Evolutionary conservation across 2,797 vertebrate genomes (phyloP).

Genomic region (Oceanodroma leucorhoa): DNA sequence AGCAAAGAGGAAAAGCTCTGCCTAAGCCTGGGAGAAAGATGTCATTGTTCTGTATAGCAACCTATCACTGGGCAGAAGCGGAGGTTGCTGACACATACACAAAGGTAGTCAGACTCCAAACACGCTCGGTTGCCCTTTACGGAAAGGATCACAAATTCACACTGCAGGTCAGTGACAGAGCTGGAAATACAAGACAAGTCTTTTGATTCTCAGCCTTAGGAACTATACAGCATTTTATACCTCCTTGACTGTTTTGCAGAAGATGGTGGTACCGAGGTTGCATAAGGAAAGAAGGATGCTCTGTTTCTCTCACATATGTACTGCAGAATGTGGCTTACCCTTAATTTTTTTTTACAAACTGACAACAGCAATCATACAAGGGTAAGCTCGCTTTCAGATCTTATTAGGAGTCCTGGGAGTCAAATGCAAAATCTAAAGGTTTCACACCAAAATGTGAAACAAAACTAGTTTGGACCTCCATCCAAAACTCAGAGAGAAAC

Average conservation of each 20-base stretch:
- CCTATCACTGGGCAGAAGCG: background rate
- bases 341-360: background rate
- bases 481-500: background rate
- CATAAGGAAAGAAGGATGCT: background rate
- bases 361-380: background rate
- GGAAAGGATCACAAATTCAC: background rate
- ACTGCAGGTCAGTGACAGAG: background rate
- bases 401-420: background rate
- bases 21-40: background rate
- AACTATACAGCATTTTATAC: background rate
- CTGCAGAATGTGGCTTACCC: background rate
- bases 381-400: background rate
- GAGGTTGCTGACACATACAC: background rate
- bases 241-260: background rate
- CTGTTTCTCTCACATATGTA: background rate
- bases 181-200: background rate
- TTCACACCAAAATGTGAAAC: background rate
- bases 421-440: background rate
- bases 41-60: background rate
- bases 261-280: accelerated
- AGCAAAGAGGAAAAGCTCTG: background rate
- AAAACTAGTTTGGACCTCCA: background rate
- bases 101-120: background rate
- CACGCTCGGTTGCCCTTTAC: background rate
- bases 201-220: background rate